Percentiles rank a stretch among this genome's conserved stretches.
These are phyloP conservation scores for Gymnobelideus leadbeateri DNA, from an alignment of 2,113 vertebrate genomes.

Conservation along the genomic window DNA sequence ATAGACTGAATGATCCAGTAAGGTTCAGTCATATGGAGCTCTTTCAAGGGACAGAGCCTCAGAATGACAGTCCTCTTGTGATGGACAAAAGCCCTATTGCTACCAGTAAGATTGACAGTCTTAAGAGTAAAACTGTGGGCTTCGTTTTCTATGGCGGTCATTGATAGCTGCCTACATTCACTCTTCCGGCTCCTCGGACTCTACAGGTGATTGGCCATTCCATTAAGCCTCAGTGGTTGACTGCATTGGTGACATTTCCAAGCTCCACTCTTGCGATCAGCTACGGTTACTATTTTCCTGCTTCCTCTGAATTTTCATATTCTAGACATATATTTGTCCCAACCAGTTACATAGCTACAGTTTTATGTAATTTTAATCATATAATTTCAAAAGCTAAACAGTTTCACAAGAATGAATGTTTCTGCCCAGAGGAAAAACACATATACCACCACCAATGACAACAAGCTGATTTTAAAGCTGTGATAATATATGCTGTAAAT, in stretches of 20 bases:
- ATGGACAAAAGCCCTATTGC: background rate
- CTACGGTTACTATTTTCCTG: background rate
- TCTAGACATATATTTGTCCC: background rate
- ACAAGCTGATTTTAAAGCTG: constrained; percentile 21
- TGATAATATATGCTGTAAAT: constrained; percentile 21
- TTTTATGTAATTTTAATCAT: constrained; percentile 27
- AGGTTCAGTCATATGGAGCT: constrained; percentile 51
- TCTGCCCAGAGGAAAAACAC: background rate
- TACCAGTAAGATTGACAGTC: background rate
- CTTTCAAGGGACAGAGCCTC: constrained; percentile 3
- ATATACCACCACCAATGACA: background rate
- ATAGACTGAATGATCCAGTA: constrained; percentile 61
- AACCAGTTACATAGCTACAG: background rate
- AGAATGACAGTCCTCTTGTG: constrained; percentile 25
- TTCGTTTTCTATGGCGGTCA: background rate
- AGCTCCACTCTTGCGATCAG: background rate
- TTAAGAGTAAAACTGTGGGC: background rate
- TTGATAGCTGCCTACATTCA: fast-evolving
- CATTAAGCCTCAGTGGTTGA: fast-evolving
- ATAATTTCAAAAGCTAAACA: constrained; percentile 6
- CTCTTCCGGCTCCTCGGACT: fast-evolving
- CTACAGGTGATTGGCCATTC: fast-evolving
- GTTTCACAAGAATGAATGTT: constrained; percentile 33
- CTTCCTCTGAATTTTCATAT: background rate
- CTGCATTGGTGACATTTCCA: background rate